Evolutionary conservation across 1,140 invertebrate species (phyloP), one percentile per base, ranked within the genome.

Genomic region (Drosophila bipectinata): DNA sequence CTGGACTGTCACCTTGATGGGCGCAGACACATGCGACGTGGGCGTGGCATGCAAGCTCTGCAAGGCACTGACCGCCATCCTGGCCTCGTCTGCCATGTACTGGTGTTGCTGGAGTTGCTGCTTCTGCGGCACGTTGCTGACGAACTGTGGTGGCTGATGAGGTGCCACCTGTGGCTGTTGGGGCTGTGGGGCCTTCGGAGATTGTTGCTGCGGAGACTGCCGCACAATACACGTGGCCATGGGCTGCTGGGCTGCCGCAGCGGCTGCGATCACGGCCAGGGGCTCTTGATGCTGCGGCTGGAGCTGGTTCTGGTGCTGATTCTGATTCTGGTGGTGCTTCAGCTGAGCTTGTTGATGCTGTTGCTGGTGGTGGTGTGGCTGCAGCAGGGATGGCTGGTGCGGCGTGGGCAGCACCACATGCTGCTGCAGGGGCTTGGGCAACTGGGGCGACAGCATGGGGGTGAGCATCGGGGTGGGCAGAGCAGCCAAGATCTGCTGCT

Each of bases 381-480:
- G 58, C 61, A 79, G 28, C n/a, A 79, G 26, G 1, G 79, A 71
- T 14, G 75, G 14, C 37, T 76, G 71, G 49, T 47, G 62, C 15
- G 30, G 26, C 9, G 26, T 30, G 5, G 45, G 54, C 7, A 64
- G 21, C 32, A 62, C 41, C 15, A 75, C 54, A 52, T 58, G 32
- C 8, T 47, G 32, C 44, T 69, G 62, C n/a, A 48, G 48, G 39
- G 66, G 62, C 18, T 72, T 39, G 6, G 51, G 66, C 34, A 77
- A 18, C 30, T 84, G 83, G 2, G 88, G 89, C n/a, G 89, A 91
- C 10, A 90, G 28, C 48, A 67, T 53, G 0, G 63, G 63, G 12
- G 63, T 67, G 0, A 89, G 52, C 85, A 89, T 87, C 0, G 85
- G 77, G n/a, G 85, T 85, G 0, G 89, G 89, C 28, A 90, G 32